These are phyloP conservation scores for Gallinago solitaria DNA, from an alignment of 2,797 vertebrate species.

Conservation along the genomic window DNA sequence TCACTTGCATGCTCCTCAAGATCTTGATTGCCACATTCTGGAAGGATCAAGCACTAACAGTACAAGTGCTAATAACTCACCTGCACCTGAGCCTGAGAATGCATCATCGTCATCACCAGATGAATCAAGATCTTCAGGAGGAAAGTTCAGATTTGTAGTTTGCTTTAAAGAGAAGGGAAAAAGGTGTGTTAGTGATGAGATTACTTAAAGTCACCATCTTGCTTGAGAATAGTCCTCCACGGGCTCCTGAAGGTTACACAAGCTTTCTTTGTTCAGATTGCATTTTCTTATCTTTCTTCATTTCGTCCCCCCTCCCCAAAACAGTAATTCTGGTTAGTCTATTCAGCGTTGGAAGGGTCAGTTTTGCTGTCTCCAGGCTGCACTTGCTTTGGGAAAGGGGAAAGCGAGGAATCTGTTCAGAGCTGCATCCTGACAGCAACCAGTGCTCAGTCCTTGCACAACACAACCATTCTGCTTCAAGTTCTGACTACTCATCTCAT, in stretches of 20 bases:
- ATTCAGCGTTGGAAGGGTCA: not conserved
- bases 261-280: not conserved
- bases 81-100: conserved; percentile 82
- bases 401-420: not conserved
- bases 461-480: not conserved
- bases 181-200: not conserved
- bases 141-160: conserved; percentile 53
- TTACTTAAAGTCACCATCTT: not conserved
- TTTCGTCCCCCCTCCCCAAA: not conserved
- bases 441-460: not conserved
- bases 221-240: not conserved
- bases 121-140: conserved; percentile 80
- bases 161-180: conserved; percentile 61
- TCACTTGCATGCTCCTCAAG: not conserved
- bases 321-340: not conserved
- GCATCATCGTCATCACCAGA: conserved; percentile 80
- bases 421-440: not conserved
- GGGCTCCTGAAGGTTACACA: not conserved
- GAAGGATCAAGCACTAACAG: not conserved
- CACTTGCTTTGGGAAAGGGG: not conserved
- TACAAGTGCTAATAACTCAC: conserved; percentile 55
- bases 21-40: not conserved
- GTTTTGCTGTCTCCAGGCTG: not conserved
- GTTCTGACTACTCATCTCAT: not conserved
- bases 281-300: not conserved